Conservation (phyloP, 2,113 vertebrate genomes). For the Oncorhynchus masou region DNA sequence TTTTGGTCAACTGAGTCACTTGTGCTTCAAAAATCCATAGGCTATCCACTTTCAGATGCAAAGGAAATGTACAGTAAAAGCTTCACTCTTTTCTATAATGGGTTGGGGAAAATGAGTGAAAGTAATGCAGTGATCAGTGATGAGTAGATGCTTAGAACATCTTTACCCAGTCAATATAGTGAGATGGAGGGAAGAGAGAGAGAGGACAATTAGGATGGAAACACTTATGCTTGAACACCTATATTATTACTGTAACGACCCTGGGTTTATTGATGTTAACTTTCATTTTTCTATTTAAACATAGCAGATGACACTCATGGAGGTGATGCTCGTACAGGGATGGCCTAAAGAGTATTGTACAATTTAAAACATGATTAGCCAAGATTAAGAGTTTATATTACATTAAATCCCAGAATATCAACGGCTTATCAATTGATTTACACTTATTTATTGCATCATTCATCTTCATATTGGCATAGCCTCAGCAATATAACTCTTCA, state of each 20-base stretch:
- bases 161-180: background rate
- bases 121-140: background rate
- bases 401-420: background rate
- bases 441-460: background rate
- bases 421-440: background rate
- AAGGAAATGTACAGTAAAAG: background rate
- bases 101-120: background rate
- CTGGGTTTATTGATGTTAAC: background rate
- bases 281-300: background rate
- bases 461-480: too few species aligned
- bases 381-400: background rate
- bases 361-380: background rate
- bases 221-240: background rate
- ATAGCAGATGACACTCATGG: background rate
- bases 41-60: background rate
- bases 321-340: background rate
- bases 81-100: background rate
- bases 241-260: background rate
- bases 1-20: background rate
- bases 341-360: background rate
- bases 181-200: background rate
- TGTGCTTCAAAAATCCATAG: background rate
- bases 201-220: background rate
- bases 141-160: background rate
- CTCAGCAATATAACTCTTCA: background rate